Evolutionary conservation across 2,888 invertebrate species (phyloP).

Genomic region (Eilema griseolum): DNA sequence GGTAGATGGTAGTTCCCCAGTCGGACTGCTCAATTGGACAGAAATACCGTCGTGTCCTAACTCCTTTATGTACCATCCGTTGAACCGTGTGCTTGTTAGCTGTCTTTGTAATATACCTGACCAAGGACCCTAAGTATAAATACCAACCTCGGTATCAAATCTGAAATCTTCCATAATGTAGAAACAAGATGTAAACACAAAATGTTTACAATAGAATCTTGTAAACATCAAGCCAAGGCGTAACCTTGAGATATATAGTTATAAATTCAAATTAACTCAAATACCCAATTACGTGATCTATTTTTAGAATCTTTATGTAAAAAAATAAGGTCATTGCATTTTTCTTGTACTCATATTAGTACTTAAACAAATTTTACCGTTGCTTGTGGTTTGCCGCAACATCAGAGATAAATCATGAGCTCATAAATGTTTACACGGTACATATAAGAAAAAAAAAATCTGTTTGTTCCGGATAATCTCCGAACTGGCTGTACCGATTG

Average conservation of each 20-base stretch:
- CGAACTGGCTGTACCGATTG: too few species aligned
- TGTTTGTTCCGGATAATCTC: too few species aligned
- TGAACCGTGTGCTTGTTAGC: too few species aligned
- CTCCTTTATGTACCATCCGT: too few species aligned
- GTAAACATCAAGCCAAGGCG: not conserved
- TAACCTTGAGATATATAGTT: slow-evolving; percentile 3
- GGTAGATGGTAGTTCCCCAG: too few species aligned
- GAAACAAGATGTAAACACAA: not conserved
- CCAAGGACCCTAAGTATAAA: not conserved
- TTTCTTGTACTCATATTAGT: not conserved
- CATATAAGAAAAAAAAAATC: too few species aligned
- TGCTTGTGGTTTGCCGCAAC: not conserved
- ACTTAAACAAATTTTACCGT: not conserved
- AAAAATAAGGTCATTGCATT: not conserved
- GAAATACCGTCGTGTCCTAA: too few species aligned
- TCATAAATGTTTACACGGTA: too few species aligned
- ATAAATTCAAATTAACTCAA: not conserved
- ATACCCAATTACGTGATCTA: slow-evolving; percentile 1
- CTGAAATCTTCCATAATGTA: not conserved
- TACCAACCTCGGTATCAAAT: too few species aligned
- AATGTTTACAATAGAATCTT: not conserved
- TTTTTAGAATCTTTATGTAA: slow-evolving; percentile 6
- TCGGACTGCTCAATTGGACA: too few species aligned
- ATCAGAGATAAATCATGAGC: not conserved
- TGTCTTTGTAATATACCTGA: too few species aligned